Conservation (phyloP, 2,888 invertebrate species). For the Bhutanitis thaidina region DNA sequence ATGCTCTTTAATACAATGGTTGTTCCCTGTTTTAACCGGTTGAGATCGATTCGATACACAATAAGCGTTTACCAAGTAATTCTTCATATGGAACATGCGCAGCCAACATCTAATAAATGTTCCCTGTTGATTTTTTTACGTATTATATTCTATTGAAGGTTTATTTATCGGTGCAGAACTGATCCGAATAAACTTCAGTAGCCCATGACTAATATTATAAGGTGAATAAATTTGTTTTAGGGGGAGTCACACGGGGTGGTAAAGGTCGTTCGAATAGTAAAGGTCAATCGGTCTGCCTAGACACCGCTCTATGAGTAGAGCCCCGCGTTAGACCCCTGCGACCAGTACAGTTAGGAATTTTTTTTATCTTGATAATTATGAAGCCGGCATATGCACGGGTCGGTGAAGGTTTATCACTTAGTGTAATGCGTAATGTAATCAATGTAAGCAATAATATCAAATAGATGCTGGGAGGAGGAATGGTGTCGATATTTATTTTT, state of each 20-base stretch:
- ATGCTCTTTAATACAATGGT: no score
- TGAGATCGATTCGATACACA: no score
- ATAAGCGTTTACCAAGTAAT: no score
- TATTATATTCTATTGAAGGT: no score
- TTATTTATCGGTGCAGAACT: no score
- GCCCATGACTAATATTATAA: constrained; percentile 12
- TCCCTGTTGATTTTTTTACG: no score
- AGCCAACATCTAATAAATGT: no score
- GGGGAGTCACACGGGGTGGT: constrained; percentile 21
- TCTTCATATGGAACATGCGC: no score
- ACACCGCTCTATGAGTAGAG: background rate
- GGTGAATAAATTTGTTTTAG: constrained; percentile 20
- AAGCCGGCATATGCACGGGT: constrained; percentile 12
- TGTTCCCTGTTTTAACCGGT: no score
- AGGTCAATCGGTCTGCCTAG: constrained; percentile 6
- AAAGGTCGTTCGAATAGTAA: background rate
- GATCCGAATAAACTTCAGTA: background rate
- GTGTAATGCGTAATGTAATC: background rate
- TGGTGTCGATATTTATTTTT: constrained; percentile 1
- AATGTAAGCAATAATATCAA: background rate
- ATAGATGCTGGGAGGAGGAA: background rate
- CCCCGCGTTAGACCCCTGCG: background rate
- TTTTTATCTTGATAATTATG: background rate
- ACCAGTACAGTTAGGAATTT: constrained; percentile 6
- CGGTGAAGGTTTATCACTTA: background rate